phyloP scores from a whole-genome alignment of 2,113 vertebrate species.

The Mormoops blainvillei region DNA sequence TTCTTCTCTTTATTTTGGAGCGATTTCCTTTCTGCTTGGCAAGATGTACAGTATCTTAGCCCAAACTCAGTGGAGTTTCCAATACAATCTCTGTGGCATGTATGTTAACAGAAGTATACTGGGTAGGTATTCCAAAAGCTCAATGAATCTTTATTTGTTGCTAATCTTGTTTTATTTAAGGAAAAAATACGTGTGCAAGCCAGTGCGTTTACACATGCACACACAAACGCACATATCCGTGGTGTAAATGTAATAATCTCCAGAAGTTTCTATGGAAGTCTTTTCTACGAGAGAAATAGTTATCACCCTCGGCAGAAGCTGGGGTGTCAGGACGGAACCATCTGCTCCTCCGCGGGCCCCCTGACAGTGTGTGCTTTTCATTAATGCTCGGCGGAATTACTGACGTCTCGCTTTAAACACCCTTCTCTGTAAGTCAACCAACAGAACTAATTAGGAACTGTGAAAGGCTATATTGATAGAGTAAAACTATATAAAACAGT shows the following conservation, averaged over 20 bases:
- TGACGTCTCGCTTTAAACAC: conserved; percentile 72
- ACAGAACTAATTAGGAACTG: conserved; percentile 80
- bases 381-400: conserved; percentile 71
- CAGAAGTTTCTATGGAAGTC: conserved; percentile 3
- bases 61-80: neutral
- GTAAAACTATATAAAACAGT: conserved; percentile 73
- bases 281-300: conserved; percentile 55
- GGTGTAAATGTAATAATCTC: neutral
- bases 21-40: conserved; percentile 50
- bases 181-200: neutral
- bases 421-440: conserved; percentile 77
- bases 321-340: conserved; percentile 64
- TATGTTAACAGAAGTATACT: neutral
- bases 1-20: conserved; percentile 47
- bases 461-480: conserved; percentile 81
- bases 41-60: neutral
- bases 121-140: neutral
- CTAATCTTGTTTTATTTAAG: neutral
- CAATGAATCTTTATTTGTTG: neutral
- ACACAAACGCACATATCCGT: neutral
- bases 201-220: neutral
- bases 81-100: conserved; percentile 15
- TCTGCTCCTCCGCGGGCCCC: conserved; percentile 67
- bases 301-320: conserved; percentile 72
- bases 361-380: conserved; percentile 71